Percentiles rank a stretch among this genome's conserved stretches.
Conservation (phyloP, 35 echinoderm and acorn worm species). For the Lytechinus pictus region DNA sequence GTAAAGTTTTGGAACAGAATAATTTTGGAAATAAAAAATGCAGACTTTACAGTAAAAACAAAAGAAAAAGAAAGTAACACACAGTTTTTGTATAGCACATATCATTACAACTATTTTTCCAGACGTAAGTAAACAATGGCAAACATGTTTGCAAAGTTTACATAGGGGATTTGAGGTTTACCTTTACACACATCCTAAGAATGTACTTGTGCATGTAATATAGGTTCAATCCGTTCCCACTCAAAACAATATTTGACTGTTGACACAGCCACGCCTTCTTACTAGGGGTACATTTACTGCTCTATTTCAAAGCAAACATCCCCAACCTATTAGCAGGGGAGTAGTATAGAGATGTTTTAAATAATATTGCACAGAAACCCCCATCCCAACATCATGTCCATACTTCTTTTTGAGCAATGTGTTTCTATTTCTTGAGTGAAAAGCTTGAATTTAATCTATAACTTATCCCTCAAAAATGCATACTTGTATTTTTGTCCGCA, state of each 20-base stretch:
- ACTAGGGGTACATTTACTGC: neutral
- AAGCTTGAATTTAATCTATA: too few relatives aligned
- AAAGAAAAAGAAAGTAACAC: too few relatives aligned
- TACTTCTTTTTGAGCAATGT: neutral
- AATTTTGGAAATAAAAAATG: too few relatives aligned
- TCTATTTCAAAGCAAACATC: conserved; percentile 5
- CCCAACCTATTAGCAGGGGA: neutral
- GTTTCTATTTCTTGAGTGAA: too few relatives aligned
- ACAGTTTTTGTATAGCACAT: neutral
- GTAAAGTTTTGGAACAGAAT: too few relatives aligned
- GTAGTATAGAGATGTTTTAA: neutral
- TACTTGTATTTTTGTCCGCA: neutral
- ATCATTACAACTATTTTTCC: neutral
- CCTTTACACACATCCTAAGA: neutral
- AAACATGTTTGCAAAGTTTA: neutral
- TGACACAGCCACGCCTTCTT: neutral
- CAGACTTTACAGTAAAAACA: neutral
- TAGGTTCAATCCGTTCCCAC: neutral
- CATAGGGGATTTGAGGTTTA: neutral
- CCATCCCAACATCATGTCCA: neutral
- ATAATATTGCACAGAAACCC: neutral
- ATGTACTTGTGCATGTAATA: neutral
- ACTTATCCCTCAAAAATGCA: too few relatives aligned
- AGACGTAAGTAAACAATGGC: neutral
- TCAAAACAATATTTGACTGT: conserved; percentile 18